Percentiles rank a stretch among this genome's conserved stretches.
Conservation (phyloP, 2,113 vertebrate genomes). For the Ginglymostoma cirratum region DNA sequence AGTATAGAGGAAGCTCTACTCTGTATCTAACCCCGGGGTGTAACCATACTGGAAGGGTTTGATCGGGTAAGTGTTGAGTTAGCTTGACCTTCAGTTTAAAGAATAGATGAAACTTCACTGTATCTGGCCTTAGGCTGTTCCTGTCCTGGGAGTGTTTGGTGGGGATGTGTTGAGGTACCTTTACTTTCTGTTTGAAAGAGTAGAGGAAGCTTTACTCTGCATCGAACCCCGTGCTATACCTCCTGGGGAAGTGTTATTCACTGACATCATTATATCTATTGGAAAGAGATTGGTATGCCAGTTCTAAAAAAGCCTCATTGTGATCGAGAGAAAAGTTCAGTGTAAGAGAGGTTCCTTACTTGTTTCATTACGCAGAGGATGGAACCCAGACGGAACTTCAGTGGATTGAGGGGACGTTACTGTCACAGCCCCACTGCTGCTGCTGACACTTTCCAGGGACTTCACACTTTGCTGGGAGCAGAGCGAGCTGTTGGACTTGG, state of each 20-base stretch:
- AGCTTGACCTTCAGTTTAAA: too few relatives aligned
- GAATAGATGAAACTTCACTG: not conserved
- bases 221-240: not conserved
- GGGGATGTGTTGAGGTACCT: too few relatives aligned
- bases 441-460: constrained; percentile 70
- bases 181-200: too few relatives aligned
- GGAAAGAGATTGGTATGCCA: not conserved
- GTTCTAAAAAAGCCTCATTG: too few relatives aligned
- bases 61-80: too few relatives aligned
- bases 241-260: not conserved
- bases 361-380: not conserved
- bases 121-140: not conserved
- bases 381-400: constrained; percentile 63
- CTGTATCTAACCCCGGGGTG: too few relatives aligned
- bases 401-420: constrained; percentile 60
- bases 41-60: too few relatives aligned
- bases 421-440: constrained; percentile 61
- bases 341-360: not conserved
- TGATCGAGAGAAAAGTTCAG: not conserved
- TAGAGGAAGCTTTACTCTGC: not conserved
- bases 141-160: not conserved
- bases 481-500: constrained; percentile 82
- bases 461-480: constrained; percentile 89
- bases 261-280: not conserved
- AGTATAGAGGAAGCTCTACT: too few relatives aligned